These are phyloP conservation scores for Corythoichthys haematopterus DNA, from an alignment of 2,113 vertebrate genomes.

Conservation along the genomic window DNA sequence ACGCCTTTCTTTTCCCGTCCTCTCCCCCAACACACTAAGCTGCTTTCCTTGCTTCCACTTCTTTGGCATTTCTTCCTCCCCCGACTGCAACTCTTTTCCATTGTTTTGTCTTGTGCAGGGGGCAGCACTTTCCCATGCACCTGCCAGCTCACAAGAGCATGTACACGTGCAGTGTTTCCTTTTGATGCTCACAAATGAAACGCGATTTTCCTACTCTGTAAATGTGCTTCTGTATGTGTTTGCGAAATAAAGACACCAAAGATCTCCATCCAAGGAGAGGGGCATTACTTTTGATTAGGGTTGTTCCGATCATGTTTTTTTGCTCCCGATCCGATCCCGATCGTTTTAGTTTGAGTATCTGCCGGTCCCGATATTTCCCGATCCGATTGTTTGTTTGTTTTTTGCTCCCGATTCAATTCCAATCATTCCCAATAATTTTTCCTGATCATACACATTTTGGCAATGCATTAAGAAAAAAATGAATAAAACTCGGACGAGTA, in stretches of 20 bases:
- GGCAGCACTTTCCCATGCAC: constrained; percentile 65
- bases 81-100: constrained; percentile 44
- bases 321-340: too few relatives aligned
- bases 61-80: constrained; percentile 38
- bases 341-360: too few relatives aligned
- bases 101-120: constrained; percentile 56
- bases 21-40: constrained; percentile 59
- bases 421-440: too few relatives aligned
- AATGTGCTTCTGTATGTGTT: constrained; percentile 28
- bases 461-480: too few relatives aligned
- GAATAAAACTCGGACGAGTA: too few relatives aligned
- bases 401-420: too few relatives aligned
- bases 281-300: constrained; percentile 43
- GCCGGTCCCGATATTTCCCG: too few relatives aligned
- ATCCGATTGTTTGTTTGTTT: too few relatives aligned
- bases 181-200: constrained; percentile 10
- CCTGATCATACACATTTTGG: too few relatives aligned
- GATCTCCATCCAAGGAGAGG: constrained; percentile 14
- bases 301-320: too few relatives aligned
- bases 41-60: constrained; percentile 49
- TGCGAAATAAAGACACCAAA: constrained; percentile 2
- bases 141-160: constrained; percentile 28
- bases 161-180: background rate
- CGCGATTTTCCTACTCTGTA: constrained; percentile 13
- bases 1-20: constrained; percentile 34